A percentile compares a stretch with the other conserved stretches of the same genome.
phyloP scores from a whole-genome alignment of 2,797 vertebrate species.

The Harpagifer antarcticus region DNA sequence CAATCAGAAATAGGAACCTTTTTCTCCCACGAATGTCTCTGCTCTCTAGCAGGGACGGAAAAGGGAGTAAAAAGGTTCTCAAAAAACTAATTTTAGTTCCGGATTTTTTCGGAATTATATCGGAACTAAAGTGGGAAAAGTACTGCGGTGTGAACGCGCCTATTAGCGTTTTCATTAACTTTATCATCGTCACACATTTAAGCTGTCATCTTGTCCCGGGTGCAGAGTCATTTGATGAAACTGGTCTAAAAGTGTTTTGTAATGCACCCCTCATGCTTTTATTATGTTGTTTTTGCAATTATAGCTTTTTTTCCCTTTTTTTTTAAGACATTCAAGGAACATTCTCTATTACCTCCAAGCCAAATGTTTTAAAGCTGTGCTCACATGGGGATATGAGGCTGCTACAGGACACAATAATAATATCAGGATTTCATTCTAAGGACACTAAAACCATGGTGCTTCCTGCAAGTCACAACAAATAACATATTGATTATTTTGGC shows the following conservation, averaged over 20 bases:
- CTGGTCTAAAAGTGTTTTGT: slow-evolving; percentile 6
- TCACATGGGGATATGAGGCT: background rate
- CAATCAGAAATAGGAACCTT: too few species aligned
- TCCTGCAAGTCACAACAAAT: background rate
- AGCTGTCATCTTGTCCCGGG: slow-evolving; percentile 2
- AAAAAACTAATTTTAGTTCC: too few species aligned
- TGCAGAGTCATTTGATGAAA: slow-evolving; percentile 11
- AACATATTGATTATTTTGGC: slow-evolving; percentile 13
- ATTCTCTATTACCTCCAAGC: background rate
- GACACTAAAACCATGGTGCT: too few species aligned
- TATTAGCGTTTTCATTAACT: slow-evolving; percentile 3
- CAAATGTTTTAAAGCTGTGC: slow-evolving; percentile 6
- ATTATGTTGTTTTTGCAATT: slow-evolving; percentile 1
- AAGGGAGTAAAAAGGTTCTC: too few species aligned
- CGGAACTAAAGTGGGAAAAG: too few species aligned
- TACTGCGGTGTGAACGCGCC: too few species aligned
- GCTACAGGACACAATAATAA: background rate
- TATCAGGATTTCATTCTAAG: background rate
- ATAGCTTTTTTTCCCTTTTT: background rate
- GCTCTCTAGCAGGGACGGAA: too few species aligned
- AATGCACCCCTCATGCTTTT: background rate
- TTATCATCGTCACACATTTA: background rate
- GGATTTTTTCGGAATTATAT: too few species aligned
- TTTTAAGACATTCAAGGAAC: background rate
- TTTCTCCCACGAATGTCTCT: too few species aligned